These are phyloP conservation scores for Sclerurus mexicanus DNA, from an alignment of 2,113 vertebrate species.

Conservation along the genomic window DNA sequence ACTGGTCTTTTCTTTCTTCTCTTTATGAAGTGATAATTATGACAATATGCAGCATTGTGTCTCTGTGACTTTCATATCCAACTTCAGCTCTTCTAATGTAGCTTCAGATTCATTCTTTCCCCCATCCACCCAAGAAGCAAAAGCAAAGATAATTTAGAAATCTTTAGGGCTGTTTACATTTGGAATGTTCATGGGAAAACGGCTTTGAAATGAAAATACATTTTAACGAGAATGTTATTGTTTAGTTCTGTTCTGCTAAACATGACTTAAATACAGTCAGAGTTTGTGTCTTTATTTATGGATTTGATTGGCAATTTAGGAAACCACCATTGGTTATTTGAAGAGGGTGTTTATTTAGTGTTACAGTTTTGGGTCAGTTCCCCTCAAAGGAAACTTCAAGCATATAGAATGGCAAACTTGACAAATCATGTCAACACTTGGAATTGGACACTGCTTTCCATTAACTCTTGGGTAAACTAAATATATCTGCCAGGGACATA, in stretches of 20 bases:
- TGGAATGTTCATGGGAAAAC: slow-evolving; percentile 24
- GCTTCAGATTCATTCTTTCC: neutral
- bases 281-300: slow-evolving; percentile 52
- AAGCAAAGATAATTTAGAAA: slow-evolving; percentile 38
- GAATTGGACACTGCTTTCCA: slow-evolving; percentile 34
- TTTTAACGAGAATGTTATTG: slow-evolving; percentile 41
- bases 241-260: slow-evolving; percentile 57
- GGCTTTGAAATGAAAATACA: slow-evolving; percentile 48
- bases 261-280: slow-evolving; percentile 3
- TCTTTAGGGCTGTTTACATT: slow-evolving; percentile 28
- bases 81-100: neutral
- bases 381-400: slow-evolving; percentile 60
- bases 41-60: slow-evolving; percentile 57
- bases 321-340: slow-evolving; percentile 54
- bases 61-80: slow-evolving; percentile 47
- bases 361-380: slow-evolving; percentile 59
- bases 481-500: neutral
- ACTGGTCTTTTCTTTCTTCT: slow-evolving; percentile 21
- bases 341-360: slow-evolving; percentile 60
- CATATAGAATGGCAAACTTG: slow-evolving; percentile 16
- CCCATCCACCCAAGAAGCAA: neutral
- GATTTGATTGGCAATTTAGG: slow-evolving; percentile 43
- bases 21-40: slow-evolving; percentile 50
- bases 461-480: slow-evolving; percentile 25
- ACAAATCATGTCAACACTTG: slow-evolving; percentile 53